Evolutionary conservation across 2,888 invertebrate genomes (phyloP).

Genomic region (Epicampocera succincta): DNA sequence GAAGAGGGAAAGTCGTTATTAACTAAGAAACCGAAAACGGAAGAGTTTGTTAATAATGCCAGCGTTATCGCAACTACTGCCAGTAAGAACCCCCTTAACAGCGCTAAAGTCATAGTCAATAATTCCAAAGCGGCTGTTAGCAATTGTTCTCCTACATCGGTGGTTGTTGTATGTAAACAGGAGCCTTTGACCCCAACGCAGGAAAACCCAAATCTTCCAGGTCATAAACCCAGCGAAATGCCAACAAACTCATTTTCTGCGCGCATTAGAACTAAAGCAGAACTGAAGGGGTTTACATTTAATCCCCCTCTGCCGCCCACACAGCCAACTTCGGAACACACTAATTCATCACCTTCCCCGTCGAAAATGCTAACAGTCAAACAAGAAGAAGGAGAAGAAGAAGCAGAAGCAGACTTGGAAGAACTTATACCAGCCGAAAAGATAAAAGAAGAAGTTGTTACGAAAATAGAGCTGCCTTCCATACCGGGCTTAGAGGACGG

Average conservation of each 20-base stretch:
- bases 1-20: constrained; percentile 17
- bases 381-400: constrained; percentile 36
- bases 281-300: constrained; percentile 85
- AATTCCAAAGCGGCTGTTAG: constrained; percentile 26
- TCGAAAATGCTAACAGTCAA: constrained; percentile 28
- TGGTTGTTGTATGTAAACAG: constrained; percentile 69
- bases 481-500: constrained; percentile 70
- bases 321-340: constrained; percentile 69
- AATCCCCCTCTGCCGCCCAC: constrained; percentile 74
- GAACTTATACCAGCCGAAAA: constrained; percentile 53
- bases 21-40: constrained; percentile 21
- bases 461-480: constrained; percentile 59
- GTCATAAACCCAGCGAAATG: constrained; percentile 81
- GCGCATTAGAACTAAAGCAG: constrained; percentile 92
- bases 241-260: constrained; percentile 82
- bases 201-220: constrained; percentile 20
- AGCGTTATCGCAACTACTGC: constrained; percentile 45
- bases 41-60: constrained; percentile 26
- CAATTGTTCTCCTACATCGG: constrained; percentile 16
- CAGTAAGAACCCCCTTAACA: constrained; percentile 4
- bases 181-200: constrained; percentile 70
- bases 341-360: constrained; percentile 10
- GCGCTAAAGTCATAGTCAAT: constrained; percentile 41
- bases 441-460: constrained; percentile 59
- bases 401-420: neutral